Percentiles rank a stretch among this genome's conserved stretches.
Evolutionary conservation across 2,888 invertebrate genomes (phyloP).

Genomic region (Didymodactylos carnosus): DNA sequence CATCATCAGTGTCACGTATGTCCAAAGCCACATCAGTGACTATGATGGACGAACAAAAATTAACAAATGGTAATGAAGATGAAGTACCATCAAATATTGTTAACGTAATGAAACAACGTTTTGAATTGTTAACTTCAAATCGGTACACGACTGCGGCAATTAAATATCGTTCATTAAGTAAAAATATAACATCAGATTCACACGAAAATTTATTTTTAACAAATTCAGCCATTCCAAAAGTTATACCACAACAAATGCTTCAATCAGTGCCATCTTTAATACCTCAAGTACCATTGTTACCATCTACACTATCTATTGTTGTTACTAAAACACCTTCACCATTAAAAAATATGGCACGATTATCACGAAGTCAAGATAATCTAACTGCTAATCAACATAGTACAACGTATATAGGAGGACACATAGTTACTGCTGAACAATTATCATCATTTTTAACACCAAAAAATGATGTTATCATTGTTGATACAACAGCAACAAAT

Average conservation of each 20-base stretch:
- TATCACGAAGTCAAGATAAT: not conserved
- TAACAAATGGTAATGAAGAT: too few species aligned
- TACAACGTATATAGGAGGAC: not conserved
- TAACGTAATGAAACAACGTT: not conserved
- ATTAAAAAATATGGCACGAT: not conserved
- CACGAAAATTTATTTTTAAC: not conserved
- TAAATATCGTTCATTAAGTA: not conserved
- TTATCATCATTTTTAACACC: not conserved
- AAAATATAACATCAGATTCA: not conserved
- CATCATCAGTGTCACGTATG: too few species aligned
- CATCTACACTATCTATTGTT: too few species aligned
- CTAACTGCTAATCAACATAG: not conserved
- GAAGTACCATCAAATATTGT: not conserved
- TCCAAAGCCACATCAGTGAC: too few species aligned
- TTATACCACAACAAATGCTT: too few species aligned
- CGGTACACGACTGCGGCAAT: not conserved
- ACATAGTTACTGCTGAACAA: not conserved
- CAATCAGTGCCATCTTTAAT: too few species aligned
- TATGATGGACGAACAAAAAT: too few species aligned
- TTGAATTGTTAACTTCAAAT: not conserved
- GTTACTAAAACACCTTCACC: too few species aligned
- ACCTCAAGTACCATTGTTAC: too few species aligned
- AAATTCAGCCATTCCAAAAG: too few species aligned
- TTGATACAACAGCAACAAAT: not conserved
- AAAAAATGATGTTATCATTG: not conserved